Evolutionary conservation across 2,888 invertebrate genomes (phyloP).

Genomic region (Leptopilina myrica): DNA sequence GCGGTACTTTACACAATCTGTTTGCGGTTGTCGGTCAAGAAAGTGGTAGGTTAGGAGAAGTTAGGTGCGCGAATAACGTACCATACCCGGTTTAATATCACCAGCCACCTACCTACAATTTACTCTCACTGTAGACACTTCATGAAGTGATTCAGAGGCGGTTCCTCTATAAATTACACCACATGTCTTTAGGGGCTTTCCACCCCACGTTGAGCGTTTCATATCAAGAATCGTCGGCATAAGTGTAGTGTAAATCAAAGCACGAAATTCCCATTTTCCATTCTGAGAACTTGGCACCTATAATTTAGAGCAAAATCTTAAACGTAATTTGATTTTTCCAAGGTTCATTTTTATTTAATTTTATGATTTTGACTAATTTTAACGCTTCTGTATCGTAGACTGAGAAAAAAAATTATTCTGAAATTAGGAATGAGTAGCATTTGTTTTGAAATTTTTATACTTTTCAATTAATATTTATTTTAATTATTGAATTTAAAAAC

Average conservation of each 20-base stretch:
- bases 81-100: conserved; percentile 23
- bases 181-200: conserved; percentile 23
- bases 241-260: conserved; percentile 26
- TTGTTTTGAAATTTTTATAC: too few species aligned
- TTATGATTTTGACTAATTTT: too few species aligned
- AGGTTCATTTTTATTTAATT: not conserved
- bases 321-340: not conserved
- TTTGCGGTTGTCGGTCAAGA: conserved; percentile 37
- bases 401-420: too few species aligned
- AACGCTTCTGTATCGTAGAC: too few species aligned
- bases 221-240: conserved; percentile 27
- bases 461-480: too few species aligned
- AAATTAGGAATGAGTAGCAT: too few species aligned
- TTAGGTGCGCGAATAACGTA: conserved; percentile 11
- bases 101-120: conserved; percentile 29
- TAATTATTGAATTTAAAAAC: too few species aligned
- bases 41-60: conserved; percentile 34
- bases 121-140: conserved; percentile 36
- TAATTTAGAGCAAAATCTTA: not conserved
- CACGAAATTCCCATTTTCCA: not conserved
- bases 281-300: conserved; percentile 12
- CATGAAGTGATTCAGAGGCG: conserved; percentile 34
- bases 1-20: conserved; percentile 7
- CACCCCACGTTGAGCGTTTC: not conserved
- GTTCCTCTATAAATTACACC: conserved; percentile 25